A percentile compares a stretch with the other conserved stretches of the same genome.
Conservation (phyloP, 2,797 vertebrate genomes). For the Orientallactaga sibirica region DNA sequence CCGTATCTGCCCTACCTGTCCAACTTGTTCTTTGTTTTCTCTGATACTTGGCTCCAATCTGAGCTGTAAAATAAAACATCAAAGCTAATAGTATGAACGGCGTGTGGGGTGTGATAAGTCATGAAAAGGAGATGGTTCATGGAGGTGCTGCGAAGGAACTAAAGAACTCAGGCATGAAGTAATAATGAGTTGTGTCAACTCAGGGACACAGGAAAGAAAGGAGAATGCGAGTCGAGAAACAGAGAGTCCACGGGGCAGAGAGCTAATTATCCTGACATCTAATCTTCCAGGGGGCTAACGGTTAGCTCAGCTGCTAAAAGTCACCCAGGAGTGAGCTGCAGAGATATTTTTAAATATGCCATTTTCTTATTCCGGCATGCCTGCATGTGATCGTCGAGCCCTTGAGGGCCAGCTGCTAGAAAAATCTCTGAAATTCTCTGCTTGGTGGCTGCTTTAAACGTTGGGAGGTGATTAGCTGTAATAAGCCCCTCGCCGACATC, state of each 20-base stretch:
- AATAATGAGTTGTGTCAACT: slow-evolving; percentile 71
- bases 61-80: slow-evolving; percentile 68
- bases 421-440: slow-evolving; percentile 61
- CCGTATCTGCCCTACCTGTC: slow-evolving; percentile 24
- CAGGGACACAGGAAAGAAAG: slow-evolving; percentile 47
- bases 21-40: slow-evolving; percentile 60
- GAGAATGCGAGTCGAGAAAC: slow-evolving; percentile 59
- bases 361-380: slow-evolving; percentile 66
- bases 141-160: background rate
- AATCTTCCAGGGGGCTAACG: slow-evolving; percentile 74
- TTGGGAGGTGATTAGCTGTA: slow-evolving; percentile 59
- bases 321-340: slow-evolving; percentile 52
- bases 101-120: slow-evolving; percentile 47
- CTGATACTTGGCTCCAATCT: slow-evolving; percentile 58
- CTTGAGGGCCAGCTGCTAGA: slow-evolving; percentile 60
- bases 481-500: slow-evolving; percentile 49
- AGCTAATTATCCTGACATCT: slow-evolving; percentile 82
- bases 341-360: slow-evolving; percentile 78
- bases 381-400: slow-evolving; percentile 54
- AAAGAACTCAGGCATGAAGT: slow-evolving; percentile 45
- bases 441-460: slow-evolving; percentile 44
- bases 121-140: slow-evolving; percentile 48
- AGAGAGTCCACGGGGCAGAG: slow-evolving; percentile 56
- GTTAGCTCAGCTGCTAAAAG: slow-evolving; percentile 70
- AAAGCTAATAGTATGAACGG: slow-evolving; percentile 20